These are phyloP conservation scores for Gnathonemus echidnorhynchus DNA, from an alignment of 2,113 vertebrate species.

Conservation along the genomic window DNA sequence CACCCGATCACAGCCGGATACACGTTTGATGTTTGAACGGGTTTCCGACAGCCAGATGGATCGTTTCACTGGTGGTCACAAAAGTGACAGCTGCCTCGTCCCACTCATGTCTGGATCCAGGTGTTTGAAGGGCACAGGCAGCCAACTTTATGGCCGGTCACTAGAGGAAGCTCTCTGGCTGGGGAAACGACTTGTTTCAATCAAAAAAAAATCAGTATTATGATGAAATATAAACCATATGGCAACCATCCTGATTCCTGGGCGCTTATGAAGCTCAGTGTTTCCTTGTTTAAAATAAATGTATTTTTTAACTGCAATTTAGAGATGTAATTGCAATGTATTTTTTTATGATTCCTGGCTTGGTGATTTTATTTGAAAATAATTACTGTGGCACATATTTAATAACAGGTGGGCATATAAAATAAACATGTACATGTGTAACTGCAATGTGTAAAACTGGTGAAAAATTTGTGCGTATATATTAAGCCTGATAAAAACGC, in stretches of 20 bases:
- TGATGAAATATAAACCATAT: conserved; percentile 20
- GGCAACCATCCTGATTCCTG: neutral
- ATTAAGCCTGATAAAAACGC: neutral
- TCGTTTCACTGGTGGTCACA: conserved; percentile 57
- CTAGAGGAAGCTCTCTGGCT: conserved; percentile 20
- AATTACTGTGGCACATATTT: neutral
- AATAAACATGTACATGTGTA: neutral
- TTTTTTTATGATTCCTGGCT: neutral
- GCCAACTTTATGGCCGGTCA: conserved; percentile 51
- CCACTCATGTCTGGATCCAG: conserved; percentile 48
- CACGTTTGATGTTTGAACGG: conserved; percentile 4
- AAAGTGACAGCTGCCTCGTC: conserved; percentile 62
- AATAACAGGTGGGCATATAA: neutral
- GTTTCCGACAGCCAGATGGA: conserved; percentile 58
- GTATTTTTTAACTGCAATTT: neutral
- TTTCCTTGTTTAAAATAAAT: neutral
- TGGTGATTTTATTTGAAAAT: neutral
- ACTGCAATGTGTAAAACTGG: neutral
- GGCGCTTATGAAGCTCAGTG: neutral
- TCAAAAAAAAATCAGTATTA: neutral
- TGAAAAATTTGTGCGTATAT: neutral
- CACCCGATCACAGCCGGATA: conserved; percentile 41
- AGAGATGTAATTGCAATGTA: neutral
- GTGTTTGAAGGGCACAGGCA: conserved; percentile 43
- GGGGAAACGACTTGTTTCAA: conserved; percentile 15